Evolutionary conservation across 2,113 vertebrate genomes (phyloP).

Genomic region (Tachysurus fulvidraco): DNA sequence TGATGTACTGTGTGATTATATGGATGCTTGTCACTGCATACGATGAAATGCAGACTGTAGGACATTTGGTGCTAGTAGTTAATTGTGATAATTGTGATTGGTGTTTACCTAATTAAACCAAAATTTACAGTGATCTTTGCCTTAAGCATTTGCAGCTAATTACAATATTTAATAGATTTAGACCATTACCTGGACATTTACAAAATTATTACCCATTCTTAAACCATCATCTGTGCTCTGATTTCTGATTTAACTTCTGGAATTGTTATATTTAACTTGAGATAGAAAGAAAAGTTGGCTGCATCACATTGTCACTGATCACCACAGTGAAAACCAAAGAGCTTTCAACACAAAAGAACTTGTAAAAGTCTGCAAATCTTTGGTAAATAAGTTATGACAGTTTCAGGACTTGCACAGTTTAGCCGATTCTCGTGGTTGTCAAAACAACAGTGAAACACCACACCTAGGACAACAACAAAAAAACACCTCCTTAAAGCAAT

Average conservation of each 20-base stretch:
- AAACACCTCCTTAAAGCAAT: not conserved
- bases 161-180: not conserved
- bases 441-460: not conserved
- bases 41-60: not conserved
- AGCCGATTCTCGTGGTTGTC: not conserved
- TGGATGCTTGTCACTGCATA: not conserved
- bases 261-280: not conserved
- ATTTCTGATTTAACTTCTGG: not conserved
- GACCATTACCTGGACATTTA: not conserved
- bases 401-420: conserved; percentile 7
- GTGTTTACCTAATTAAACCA: too few relatives aligned
- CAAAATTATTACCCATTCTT: not conserved
- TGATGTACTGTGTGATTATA: not conserved
- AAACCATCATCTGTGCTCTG: not conserved
- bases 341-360: not conserved
- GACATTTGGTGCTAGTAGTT: not conserved
- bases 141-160: not conserved
- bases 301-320: not conserved
- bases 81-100: not conserved
- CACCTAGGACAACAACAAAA: not conserved
- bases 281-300: not conserved
- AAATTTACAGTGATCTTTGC: not conserved
- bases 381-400: not conserved
- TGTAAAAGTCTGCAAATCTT: not conserved
- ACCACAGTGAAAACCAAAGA: not conserved